Base-by-base conservation (phyloP, 1,140 invertebrate species). In the Sogatella furcifera region DNA sequence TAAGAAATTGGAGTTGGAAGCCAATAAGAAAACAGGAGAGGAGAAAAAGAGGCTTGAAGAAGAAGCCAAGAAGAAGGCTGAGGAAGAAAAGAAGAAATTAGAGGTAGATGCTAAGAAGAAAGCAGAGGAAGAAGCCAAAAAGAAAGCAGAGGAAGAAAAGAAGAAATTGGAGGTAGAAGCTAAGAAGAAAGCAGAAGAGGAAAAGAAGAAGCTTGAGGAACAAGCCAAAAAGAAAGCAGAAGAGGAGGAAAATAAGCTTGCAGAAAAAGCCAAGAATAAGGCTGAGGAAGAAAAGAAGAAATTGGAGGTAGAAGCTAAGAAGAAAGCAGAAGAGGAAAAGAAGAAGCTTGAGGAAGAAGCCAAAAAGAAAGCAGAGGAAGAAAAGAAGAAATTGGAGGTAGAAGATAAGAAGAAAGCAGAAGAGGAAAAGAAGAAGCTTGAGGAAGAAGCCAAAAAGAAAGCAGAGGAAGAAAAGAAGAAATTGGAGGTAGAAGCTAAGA, bases 361-460 rank as follows among this genome's bases (percentile, higher is more conserved):
- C 54, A 59, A 42, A 42, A 34, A 52, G 52, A 52, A 52, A 43
- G 17, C 38, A 55, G 21, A 46, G 55, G 41, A 64, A 53, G 22
- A 14, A 34, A 52, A 58, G 24, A 38, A 38, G 34, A 38, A 38
- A 13, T 13, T 38, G 11, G 34, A 38, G 11, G 34, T 1, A 2
- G 34, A 22, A 56, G 28, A 28, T 10, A 49, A 19, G 9, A 53
- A 43, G 52, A 13, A 60, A 34, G 24, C 52, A 63, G 56, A 38
- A 65, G 44, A 63, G 61, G 55, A 46, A 52, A 34, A 61, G 28
- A 54, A 43, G 24, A 38, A 52, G 49, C 24, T 64, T 49, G 57
- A 49, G 11, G n/a, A 53, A 41, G 31, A 28, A 42, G 14, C 10
- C 28, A 52, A 52, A 24, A 46, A 55, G 11, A 38, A 42, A 43